Base-by-base conservation (phyloP, 2,888 invertebrate genomes). In the Petrophora chlorosata region DNA sequence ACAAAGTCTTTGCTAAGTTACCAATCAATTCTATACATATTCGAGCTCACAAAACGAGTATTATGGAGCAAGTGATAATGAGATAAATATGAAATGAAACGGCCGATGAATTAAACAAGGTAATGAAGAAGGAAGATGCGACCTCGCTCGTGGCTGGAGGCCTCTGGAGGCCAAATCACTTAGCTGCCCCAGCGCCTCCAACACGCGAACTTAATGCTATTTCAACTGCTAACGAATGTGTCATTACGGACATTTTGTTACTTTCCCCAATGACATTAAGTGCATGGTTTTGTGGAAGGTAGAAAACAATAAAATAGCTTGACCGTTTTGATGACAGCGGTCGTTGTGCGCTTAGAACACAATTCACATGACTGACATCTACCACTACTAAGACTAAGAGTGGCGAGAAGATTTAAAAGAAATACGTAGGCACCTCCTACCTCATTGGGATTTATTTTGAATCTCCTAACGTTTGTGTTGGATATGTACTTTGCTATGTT, bases 71-170 rank as follows among this genome's bases (percentile, higher is more conserved):
- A 50, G 34, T 49, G 49, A 51, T 47, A 48, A 29, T 53, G 7
- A 40, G 42, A 46, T 34, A 14, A 53, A 30, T 12, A 7, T 23
- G 42, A 53, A 59, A 65, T 59, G 45, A 59, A 65, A 57, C 59
- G 48, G 50, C 60, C 45, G 51, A 67, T 72, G 64, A 66, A 68
- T 67, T 65, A 65, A 65, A 64, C 70, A 73, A 76, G 73, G 75
- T 70, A 73, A 75, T 70, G 65, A 56, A 59, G 65, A 65, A 83
- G 82, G 84, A 85, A 77, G 81, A 79, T 69, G 66, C 70, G 80
- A 58, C 85, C 86, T 86, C 78, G 78, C 52, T 60, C 56, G 59
- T 64, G 70, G 65, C 67, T 65, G 56, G 72, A 79, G 82, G 82
- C 69, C 75, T 59, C 56, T 63, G 63, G 61, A 58, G 59, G 59